Evolutionary conservation across 1,140 invertebrate species (phyloP).

Genomic region (Zaprionus lachaisei): DNA sequence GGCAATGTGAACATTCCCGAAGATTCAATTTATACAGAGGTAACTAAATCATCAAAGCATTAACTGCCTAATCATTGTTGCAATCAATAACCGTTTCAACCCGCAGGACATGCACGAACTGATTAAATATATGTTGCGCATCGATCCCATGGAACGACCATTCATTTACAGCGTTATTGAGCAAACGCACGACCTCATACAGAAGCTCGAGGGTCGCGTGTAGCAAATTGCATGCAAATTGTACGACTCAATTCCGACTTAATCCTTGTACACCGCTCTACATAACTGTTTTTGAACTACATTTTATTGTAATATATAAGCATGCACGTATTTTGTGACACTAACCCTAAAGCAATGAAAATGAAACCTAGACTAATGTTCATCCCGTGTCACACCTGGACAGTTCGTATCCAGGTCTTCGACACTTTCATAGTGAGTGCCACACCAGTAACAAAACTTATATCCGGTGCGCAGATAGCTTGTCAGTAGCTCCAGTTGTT

Average conservation of each 20-base stretch:
- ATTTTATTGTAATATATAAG: conserved; percentile 77
- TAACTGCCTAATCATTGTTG: neutral
- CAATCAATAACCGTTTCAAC: conserved; percentile 43
- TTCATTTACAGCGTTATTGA: conserved; percentile 89
- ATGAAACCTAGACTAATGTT: conserved; percentile 85
- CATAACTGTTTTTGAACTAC: conserved; percentile 67
- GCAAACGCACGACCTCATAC: conserved; percentile 86
- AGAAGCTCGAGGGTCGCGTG: conserved; percentile 85
- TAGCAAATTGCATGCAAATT: conserved; percentile 57
- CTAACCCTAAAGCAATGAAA: conserved; percentile 29
- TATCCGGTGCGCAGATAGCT: conserved; percentile 89
- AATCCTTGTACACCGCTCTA: conserved; percentile 49
- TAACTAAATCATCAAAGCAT: conserved; percentile 63
- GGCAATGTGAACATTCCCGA: conserved; percentile 91
- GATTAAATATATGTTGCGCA: conserved; percentile 89
- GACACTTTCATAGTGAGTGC: conserved; percentile 87
- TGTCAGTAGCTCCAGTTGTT: conserved; percentile 88
- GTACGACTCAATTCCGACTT: conserved; percentile 46
- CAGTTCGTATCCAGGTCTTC: conserved; percentile 88
- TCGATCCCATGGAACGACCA: conserved; percentile 91
- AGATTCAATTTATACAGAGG: conserved; percentile 88
- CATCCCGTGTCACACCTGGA: conserved; percentile 88
- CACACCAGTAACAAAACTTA: conserved; percentile 93
- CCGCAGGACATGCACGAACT: conserved; percentile 89
- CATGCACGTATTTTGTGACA: conserved; percentile 58